Evolutionary conservation across 1,140 invertebrate genomes (phyloP).

Genomic region (Eulimnadia texana): DNA sequence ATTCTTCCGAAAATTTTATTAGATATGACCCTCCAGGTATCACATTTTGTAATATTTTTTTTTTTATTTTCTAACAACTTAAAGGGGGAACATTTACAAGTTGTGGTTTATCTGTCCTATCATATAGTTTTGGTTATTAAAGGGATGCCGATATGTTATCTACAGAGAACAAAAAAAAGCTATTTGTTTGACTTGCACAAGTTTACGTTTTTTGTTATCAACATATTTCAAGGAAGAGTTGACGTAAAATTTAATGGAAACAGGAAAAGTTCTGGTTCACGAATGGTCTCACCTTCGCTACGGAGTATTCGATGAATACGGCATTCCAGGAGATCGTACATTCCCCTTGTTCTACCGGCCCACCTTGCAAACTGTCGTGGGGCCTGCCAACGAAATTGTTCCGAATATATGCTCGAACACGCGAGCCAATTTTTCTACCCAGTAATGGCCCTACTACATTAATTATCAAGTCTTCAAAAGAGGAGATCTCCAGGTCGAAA

Average conservation of each 20-base stretch:
- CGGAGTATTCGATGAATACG: constrained; percentile 34
- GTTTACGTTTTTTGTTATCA: too few relatives aligned
- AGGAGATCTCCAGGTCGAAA: neutral
- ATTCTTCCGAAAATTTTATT: constrained; percentile 1
- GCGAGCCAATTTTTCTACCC: neutral
- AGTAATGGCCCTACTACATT: too few relatives aligned
- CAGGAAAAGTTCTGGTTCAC: constrained; percentile 31
- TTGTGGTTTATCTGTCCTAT: too few relatives aligned
- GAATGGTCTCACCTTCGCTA: constrained; percentile 35
- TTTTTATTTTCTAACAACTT: too few relatives aligned
- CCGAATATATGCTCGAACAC: neutral
- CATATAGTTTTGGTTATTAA: too few relatives aligned
- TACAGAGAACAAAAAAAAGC: too few relatives aligned
- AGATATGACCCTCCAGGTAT: constrained; percentile 7
- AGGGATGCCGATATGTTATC: neutral
- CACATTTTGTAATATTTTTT: too few relatives aligned
- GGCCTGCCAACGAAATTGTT: neutral
- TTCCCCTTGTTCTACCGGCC: constrained; percentile 25
- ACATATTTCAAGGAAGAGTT: too few relatives aligned
- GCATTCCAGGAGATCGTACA: constrained; percentile 23
- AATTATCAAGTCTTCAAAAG: too few relatives aligned
- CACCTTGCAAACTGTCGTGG: too few relatives aligned
- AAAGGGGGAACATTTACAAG: too few relatives aligned
- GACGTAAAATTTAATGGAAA: too few relatives aligned
- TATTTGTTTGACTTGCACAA: neutral